Percentiles rank a stretch among this genome's conserved stretches.
Conservation (phyloP, 2,797 vertebrate species). For the Chelon auratus region DNA sequence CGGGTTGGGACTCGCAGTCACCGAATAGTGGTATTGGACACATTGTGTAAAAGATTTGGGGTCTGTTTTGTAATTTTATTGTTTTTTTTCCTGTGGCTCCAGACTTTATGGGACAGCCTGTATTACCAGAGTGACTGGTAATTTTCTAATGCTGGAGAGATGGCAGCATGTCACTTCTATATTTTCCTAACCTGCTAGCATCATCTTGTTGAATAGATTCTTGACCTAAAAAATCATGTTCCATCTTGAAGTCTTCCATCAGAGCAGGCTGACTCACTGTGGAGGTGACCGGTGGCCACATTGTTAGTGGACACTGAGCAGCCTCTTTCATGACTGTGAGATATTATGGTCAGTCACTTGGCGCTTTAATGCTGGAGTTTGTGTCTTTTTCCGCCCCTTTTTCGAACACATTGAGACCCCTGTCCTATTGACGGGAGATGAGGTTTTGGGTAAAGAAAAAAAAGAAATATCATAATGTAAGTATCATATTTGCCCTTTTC, state of each 20-base stretch:
- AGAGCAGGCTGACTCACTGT: constrained; percentile 26
- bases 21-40: no score
- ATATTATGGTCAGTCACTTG: neutral
- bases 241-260: neutral
- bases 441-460: constrained; percentile 17
- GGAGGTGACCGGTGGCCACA: constrained; percentile 8
- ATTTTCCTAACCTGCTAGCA: constrained; percentile 47
- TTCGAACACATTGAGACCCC: constrained; percentile 5
- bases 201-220: constrained; percentile 41
- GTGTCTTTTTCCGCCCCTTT: constrained; percentile 4
- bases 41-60: no score
- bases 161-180: constrained; percentile 31
- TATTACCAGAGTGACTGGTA: constrained; percentile 7
- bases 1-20: no score
- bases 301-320: constrained; percentile 14
- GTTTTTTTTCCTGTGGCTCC: neutral
- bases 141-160: constrained; percentile 9
- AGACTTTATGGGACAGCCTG: neutral
- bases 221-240: neutral
- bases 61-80: no score
- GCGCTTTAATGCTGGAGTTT: neutral
- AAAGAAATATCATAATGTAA: neutral
- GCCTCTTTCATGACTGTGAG: neutral
- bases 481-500: constrained; percentile 29
- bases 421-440: neutral